phyloP scores from a whole-genome alignment of 2,113 vertebrate species.

The Riparia riparia region DNA sequence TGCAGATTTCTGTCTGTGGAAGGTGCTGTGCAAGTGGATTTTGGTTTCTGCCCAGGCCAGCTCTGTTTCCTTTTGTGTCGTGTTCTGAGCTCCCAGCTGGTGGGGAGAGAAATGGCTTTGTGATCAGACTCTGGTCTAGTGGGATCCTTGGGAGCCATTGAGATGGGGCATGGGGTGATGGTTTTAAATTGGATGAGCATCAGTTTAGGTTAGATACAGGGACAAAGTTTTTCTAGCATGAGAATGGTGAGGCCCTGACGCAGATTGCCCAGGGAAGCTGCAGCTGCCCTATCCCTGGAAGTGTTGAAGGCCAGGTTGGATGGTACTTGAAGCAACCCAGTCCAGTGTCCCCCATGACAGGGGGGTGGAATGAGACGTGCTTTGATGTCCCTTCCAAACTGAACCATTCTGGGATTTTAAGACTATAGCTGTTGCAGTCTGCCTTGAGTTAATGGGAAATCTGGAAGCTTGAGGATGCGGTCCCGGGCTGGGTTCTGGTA shows the following conservation, averaged over 20 bases:
- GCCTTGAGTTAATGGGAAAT: background rate
- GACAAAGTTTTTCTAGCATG: background rate
- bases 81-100: accelerated
- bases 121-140: accelerated
- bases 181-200: background rate
- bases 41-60: background rate
- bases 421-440: background rate
- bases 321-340: background rate
- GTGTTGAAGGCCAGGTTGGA: background rate
- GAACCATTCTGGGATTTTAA: background rate
- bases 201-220: background rate
- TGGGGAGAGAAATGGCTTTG: background rate
- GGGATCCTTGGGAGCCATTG: background rate
- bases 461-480: accelerated
- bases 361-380: accelerated
- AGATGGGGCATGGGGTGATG: accelerated
- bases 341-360: background rate
- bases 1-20: background rate
- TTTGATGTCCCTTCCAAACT: background rate
- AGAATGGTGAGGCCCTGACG: background rate
- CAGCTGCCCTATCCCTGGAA: background rate
- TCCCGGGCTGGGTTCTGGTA: background rate
- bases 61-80: accelerated
- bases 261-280: background rate
- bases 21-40: background rate